Percentiles rank a stretch among this genome's conserved stretches.
Conservation (phyloP, 2,113 vertebrate species). For the Lamprologus ornatipinnis region DNA sequence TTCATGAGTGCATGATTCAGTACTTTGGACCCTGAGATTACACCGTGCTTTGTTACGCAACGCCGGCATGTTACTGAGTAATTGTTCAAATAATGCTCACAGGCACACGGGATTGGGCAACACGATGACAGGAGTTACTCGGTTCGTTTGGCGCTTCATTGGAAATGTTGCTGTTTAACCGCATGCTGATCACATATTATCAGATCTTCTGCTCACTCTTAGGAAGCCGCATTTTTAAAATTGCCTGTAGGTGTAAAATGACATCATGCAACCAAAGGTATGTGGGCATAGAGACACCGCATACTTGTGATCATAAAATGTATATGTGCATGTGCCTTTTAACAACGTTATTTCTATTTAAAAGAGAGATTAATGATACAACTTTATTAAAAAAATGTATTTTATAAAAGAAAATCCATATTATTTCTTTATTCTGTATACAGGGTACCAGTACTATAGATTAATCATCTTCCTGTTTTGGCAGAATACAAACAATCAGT, state of each 20-base stretch:
- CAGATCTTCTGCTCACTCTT: not conserved
- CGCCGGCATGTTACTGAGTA: not conserved
- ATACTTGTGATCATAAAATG: not conserved
- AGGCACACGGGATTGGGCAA: not conserved
- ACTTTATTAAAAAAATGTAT: rapidly evolving
- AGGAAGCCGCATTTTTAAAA: not conserved
- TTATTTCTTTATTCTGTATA: not conserved
- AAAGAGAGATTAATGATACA: not conserved
- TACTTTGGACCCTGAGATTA: not conserved
- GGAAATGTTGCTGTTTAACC: not conserved
- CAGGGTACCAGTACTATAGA: not conserved
- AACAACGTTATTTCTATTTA: not conserved
- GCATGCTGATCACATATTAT: not conserved
- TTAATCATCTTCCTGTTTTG: not conserved
- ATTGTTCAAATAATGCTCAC: not conserved
- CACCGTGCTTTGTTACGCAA: not conserved
- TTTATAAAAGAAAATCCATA: not conserved
- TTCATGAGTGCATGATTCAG: not conserved
- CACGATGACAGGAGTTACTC: not conserved
- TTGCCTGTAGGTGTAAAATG: not conserved
- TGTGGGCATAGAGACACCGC: not conserved
- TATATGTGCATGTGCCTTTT: not conserved
- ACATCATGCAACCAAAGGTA: not conserved
- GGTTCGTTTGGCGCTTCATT: not conserved
- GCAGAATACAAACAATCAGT: not conserved